phyloP scores from a whole-genome alignment of 2,888 invertebrate genomes.

The Habroteleia sp. region DNA sequence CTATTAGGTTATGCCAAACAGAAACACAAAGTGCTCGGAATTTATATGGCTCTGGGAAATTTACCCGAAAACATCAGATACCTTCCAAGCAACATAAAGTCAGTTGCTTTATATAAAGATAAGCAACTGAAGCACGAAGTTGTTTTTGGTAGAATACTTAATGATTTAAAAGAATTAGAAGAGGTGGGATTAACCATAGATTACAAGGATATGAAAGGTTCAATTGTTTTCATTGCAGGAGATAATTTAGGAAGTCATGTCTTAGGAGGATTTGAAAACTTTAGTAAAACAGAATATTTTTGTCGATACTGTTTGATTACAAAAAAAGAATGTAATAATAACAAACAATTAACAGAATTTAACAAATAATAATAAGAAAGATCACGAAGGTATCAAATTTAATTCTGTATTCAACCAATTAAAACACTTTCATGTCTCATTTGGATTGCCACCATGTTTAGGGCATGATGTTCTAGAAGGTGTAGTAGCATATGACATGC shows the following conservation, averaged over 20 bases:
- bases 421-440: conserved; percentile 51
- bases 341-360: no score
- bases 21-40: neutral
- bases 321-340: conserved; percentile 10
- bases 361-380: no score
- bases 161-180: conserved; percentile 66
- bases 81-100: conserved; percentile 66
- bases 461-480: conserved; percentile 61
- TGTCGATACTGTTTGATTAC: conserved; percentile 38
- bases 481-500: conserved; percentile 47
- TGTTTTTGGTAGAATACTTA: conserved; percentile 64
- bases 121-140: conserved; percentile 66
- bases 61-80: neutral
- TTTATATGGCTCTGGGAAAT: neutral
- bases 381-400: conserved; percentile 51
- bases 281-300: conserved; percentile 50
- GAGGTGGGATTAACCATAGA: conserved; percentile 3
- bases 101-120: conserved; percentile 69
- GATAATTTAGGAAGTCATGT: conserved; percentile 63
- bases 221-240: conserved; percentile 62
- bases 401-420: conserved; percentile 57
- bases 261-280: conserved; percentile 70
- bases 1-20: no score
- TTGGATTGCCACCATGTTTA: conserved; percentile 58
- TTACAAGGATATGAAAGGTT: conserved; percentile 63